Evolutionary conservation across 2,797 vertebrate genomes (phyloP).

Genomic region (Amniataba percoides): DNA sequence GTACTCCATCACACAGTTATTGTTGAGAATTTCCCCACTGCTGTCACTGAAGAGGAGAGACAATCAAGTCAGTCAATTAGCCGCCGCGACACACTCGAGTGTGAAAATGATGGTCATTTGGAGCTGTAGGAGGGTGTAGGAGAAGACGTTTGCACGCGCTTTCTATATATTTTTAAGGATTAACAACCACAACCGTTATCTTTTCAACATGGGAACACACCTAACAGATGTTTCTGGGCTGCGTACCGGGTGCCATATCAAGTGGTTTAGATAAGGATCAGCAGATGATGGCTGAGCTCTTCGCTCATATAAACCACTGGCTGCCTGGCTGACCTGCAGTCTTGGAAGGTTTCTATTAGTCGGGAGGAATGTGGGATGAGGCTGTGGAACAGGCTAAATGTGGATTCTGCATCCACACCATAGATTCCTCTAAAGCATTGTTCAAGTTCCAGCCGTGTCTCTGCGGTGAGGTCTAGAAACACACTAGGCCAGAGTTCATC

Average conservation of each 20-base stretch:
- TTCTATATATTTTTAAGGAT: slow-evolving; percentile 14
- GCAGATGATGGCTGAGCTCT: slow-evolving; percentile 36
- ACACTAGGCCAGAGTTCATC: slow-evolving; percentile 41
- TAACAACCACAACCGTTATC: slow-evolving; percentile 17
- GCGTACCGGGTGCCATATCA: neutral
- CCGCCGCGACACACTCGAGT: slow-evolving; percentile 10
- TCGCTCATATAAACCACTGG: slow-evolving; percentile 40
- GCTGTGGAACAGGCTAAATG: slow-evolving; percentile 69
- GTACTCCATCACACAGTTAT: slow-evolving; percentile 97
- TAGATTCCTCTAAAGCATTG: slow-evolving; percentile 73
- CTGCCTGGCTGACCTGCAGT: slow-evolving; percentile 43
- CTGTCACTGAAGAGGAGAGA: slow-evolving; percentile 87
- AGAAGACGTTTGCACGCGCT: slow-evolving; percentile 1
- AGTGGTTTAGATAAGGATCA: slow-evolving; percentile 24
- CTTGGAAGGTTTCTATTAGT: slow-evolving; percentile 58
- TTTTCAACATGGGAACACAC: slow-evolving; percentile 7
- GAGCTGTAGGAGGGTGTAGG: neutral
- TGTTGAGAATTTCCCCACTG: slow-evolving; percentile 97
- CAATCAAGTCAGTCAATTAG: slow-evolving; percentile 37
- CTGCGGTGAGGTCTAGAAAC: slow-evolving; percentile 57
- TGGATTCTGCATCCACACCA: slow-evolving; percentile 68
- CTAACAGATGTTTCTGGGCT: slow-evolving; percentile 13
- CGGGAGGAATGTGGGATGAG: slow-evolving; percentile 69
- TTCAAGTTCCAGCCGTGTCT: slow-evolving; percentile 70
- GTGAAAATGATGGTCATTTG: neutral